Evolutionary conservation across 23 tunicate species (phyloP).

Genomic region (Halocynthia roretzi): DNA sequence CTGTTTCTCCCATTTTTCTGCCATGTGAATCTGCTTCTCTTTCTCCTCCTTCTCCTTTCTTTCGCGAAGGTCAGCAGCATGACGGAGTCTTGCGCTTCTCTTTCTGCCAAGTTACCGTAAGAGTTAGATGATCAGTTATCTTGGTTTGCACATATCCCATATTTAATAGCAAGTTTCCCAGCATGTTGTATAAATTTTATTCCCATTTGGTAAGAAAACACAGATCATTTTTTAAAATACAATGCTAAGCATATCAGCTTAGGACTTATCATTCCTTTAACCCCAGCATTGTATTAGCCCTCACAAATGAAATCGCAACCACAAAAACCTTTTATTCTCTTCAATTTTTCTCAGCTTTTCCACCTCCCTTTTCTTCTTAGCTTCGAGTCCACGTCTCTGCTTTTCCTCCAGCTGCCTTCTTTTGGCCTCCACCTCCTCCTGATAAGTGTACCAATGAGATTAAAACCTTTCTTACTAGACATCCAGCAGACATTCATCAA

Average conservation of each 20-base stretch:
- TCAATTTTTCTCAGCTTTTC: conserved; percentile 9
- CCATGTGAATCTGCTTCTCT: conserved; percentile 33
- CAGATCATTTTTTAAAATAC: no score
- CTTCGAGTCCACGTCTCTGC: conserved; percentile 13
- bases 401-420: conserved; percentile 12
- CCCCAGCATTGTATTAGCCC: no score
- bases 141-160: no score
- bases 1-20: conserved; percentile 57
- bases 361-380: conserved; percentile 16
- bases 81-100: not conserved
- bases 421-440: conserved; percentile 13
- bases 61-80: conserved; percentile 17
- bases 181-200: no score
- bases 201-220: no score
- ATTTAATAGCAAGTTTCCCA: no score
- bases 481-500: not conserved
- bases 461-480: not conserved
- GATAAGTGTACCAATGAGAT: not conserved
- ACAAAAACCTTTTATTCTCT: conserved; percentile 11
- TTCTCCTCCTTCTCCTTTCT: conserved; percentile 35
- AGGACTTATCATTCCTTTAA: no score
- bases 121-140: not conserved
- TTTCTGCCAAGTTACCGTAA: not conserved
- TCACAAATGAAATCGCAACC: not conserved
- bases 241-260: no score